phyloP scores from a whole-genome alignment of 2,113 vertebrate species.

The Pycnonotus jocosus region DNA sequence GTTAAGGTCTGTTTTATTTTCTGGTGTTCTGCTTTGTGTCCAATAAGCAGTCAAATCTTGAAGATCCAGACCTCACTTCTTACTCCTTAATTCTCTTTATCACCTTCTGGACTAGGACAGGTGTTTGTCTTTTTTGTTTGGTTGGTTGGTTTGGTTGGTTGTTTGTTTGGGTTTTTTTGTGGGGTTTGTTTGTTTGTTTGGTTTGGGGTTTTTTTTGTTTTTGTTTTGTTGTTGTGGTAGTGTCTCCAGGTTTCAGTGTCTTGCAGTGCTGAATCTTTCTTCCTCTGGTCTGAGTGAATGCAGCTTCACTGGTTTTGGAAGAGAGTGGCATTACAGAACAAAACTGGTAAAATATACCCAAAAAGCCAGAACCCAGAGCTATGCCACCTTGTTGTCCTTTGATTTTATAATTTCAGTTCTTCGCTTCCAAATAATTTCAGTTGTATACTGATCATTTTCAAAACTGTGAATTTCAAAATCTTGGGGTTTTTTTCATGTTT shows the following conservation, averaged over 20 bases:
- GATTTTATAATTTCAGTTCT: not conserved
- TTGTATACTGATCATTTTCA: not conserved
- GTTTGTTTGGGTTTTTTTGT: too few relatives aligned
- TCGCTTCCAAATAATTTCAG: not conserved
- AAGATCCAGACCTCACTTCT: not conserved
- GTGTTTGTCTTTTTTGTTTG: not conserved
- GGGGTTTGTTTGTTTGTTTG: too few relatives aligned
- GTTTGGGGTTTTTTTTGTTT: not conserved
- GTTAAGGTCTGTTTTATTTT: not conserved
- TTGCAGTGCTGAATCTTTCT: not conserved
- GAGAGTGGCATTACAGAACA: not conserved
- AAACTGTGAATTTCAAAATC: not conserved
- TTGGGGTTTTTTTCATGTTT: rapidly evolving
- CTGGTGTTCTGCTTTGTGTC: not conserved
- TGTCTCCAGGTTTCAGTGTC: not conserved
- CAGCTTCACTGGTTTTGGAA: not conserved
- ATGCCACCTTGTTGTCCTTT: not conserved
- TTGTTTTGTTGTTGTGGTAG: not conserved
- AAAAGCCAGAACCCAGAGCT: not conserved
- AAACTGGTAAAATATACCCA: not conserved
- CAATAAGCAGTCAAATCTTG: not conserved
- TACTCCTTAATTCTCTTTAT: not conserved
- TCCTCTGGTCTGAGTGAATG: not conserved
- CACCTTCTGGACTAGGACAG: not conserved
- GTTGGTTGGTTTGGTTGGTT: too few relatives aligned